Evolutionary conservation across 2,888 invertebrate species (phyloP), one percentile per base, ranked within the genome.

Genomic region (Sabellastarte sp.): DNA sequence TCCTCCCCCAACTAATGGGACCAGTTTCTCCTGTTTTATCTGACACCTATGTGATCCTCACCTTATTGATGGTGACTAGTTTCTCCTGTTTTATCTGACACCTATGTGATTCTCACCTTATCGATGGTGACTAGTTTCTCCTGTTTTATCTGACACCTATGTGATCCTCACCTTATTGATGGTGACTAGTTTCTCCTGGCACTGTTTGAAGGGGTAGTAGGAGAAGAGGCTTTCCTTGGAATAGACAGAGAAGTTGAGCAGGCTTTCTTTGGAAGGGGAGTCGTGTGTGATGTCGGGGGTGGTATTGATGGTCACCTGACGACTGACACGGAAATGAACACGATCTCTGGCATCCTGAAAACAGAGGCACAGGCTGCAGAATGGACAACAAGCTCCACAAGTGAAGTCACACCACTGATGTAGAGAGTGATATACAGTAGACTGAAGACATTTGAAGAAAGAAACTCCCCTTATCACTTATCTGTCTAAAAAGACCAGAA

Each of bases 171-270:
- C 53, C 53, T 53, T 53, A 5, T 10, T 24, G 53, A 53, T 10
- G 32, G 5, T 5, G 24, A 57, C 31, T 5, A 31, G 15, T 5
- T 30, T 10, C 53, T 53, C 20, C 24, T 10, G 53, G 5, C 20
- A 53, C 28, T 53, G 24, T 53, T 10, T 53, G 53, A 53, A 53
- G 4, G 53, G 53, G 53, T 53, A 53, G 53, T 53, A 53, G 15
- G 26, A 41, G 41, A 41, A 41, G 41, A 41, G 41, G 10, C 41
- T 20, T 20, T 41, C 41, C 41, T 41, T 41, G 41, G 41, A 41
- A 41, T 41, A 41, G 41, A 41, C 41, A 20, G 41, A 41, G 41
- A 41, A 41, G 20, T 41, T 41, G 41, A 41, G 41, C 41, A 41
- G 20, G 41, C 41, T 41, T 41, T 41, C 41, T 41, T 41, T 41